Evolutionary conservation across 2,888 invertebrate genomes (phyloP), one percentile per base, ranked within the genome.

Genomic region (Ophioninae sp.): DNA sequence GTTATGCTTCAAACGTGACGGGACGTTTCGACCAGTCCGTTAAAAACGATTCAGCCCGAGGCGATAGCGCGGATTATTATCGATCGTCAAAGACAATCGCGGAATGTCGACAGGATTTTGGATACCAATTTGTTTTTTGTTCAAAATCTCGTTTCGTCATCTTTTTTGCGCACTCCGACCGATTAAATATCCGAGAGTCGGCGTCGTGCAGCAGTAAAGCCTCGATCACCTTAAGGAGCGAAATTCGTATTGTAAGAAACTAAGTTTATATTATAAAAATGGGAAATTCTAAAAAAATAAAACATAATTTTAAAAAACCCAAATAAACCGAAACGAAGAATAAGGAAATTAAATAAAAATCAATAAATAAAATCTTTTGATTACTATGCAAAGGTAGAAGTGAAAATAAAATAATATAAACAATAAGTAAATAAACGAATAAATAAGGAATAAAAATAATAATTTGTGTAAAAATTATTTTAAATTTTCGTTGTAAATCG

Each of bases 121-220:
- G 50, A 37, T 39, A 10, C n/a, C n/a, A n/a, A n/a, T n/a, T n/a
- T n/a, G n/a, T n/a, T 68, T 37, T 65, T 44, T 65, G 13, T 77
- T 67, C 50, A 30, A 21, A 21, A n/a, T 64, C 64, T 8, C 39
- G 59, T 44, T 61, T 69, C 56, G 44, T 30, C 39, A 20, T n/a
- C n/a, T 13, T 76, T 39, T 20, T 23, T 59, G 20, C 65, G 39
- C 50, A 70, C 59, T 59, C 17, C 59, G 41, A 75, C 62, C 70
- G 70, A n/a, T 39, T 21, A 41, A 37, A 64, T 21, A n/a, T 65
- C 39, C 39, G 21, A 74, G 37, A 70, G 64, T n/a, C 64, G 41
- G 59, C 69, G 21, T 50, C 64, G 20, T 56, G 13, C 13, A 57
- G 21, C 69, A 62, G 77, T 50, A 69, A 69, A 69, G 69, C 50